A percentile compares a stretch with the other conserved stretches of the same genome.
Evolutionary conservation across 1,140 invertebrate species (phyloP).

Genomic region (Cydia fagiglandana): DNA sequence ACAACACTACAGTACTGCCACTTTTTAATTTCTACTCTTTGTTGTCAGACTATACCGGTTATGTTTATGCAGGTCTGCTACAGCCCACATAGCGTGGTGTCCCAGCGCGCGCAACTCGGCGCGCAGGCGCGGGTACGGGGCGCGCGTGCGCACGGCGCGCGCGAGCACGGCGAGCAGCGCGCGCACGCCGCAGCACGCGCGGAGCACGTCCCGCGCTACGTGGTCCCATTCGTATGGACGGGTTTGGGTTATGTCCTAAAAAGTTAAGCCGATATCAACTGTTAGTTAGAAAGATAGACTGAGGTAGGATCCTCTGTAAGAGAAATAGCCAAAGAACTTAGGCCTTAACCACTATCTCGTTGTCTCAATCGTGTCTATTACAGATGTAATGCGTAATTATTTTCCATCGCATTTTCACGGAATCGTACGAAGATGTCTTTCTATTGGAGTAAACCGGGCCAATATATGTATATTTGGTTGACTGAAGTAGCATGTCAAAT

Average conservation of each 20-base stretch:
- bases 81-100: constrained; percentile 36
- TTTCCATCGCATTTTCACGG: too few species aligned
- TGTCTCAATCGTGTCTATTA: too few species aligned
- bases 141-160: constrained; percentile 42
- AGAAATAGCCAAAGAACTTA: too few species aligned
- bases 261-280: neutral
- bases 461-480: too few species aligned
- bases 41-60: constrained; percentile 45
- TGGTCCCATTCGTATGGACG: constrained; percentile 50
- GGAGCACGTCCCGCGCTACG: constrained; percentile 45
- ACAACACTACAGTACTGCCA: too few species aligned
- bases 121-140: constrained; percentile 46
- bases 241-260: constrained; percentile 50
- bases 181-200: constrained; percentile 53
- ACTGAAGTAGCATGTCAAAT: too few species aligned
- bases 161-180: constrained; percentile 42
- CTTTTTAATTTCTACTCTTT: too few species aligned
- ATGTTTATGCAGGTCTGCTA: constrained; percentile 50
- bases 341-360: too few species aligned
- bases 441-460: too few species aligned
- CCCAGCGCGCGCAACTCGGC: constrained; percentile 41
- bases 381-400: too few species aligned
- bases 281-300: neutral
- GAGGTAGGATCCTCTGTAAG: too few species aligned
- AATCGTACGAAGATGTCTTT: too few species aligned